Base-by-base conservation (phyloP, 2,797 vertebrate genomes). In the Manis crassicaudata region DNA sequence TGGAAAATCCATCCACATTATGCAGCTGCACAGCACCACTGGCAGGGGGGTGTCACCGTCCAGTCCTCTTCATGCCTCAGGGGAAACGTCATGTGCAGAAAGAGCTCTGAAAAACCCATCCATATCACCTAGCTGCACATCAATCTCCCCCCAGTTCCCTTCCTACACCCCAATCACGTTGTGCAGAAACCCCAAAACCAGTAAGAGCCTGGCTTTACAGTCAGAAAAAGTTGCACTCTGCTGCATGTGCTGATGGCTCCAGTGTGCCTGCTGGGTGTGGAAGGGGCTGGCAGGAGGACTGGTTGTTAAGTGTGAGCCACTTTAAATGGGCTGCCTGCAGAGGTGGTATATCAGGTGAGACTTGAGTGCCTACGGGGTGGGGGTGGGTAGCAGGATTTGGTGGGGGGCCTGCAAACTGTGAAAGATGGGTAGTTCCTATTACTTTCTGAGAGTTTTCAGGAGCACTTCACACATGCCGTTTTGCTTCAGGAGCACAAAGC, bases 401-500 rank as follows among this genome's bases (percentile, higher is more conserved):
- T 7, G n/a, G 56, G 50, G 29, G 14, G 50, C n/a, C 12, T n/a
- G 6, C 56, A n/a, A 50, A 65, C 58, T 23, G 76, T 40, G 90
- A 92, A 82, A 95, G 95, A 52, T 56, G 83, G 43, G 12, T 27
- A 60, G 58, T 32, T 96, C 56, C 97, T 89, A 85, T 76, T 94
- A 83, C 94, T 92, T 96, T 91, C 88, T 52, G 72, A 88, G 80
- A 82, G 73, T 96, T 90, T 93, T 97, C 90, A 87, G 4, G 29
- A 81, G 88, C 58, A 94, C 85, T 82, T 92, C 62, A 32, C 88
- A 92, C 25, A 67, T 37, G 65, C 62, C 67, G 79, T 93, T 95
- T 95, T 92, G 62, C 35, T 79, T 75, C 67, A 92, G 91, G 86
- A 95, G 95, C 75, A 92, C 88, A 96, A 90, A 96, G 80, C 88